Conservation (phyloP, 2,888 invertebrate species). For the Julus scanicus region DNA sequence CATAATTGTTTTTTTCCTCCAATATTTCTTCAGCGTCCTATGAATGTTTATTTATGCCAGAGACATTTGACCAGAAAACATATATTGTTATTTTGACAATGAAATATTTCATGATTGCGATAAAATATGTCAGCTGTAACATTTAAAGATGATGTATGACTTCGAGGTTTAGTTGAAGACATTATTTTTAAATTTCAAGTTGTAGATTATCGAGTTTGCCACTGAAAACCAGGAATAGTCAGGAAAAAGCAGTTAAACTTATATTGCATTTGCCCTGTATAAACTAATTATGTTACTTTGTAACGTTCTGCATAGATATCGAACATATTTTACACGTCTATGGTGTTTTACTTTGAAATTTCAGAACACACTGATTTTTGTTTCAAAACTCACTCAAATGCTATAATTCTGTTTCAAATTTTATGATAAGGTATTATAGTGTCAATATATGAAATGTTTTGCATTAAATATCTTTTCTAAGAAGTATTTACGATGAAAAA, state of each 20-base stretch:
- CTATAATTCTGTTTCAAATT: background rate
- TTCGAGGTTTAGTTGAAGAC: too few species aligned
- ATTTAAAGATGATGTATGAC: background rate
- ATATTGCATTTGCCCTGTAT: too few species aligned
- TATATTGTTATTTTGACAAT: background rate
- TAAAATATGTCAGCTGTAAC: background rate
- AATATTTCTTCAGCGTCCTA: background rate
- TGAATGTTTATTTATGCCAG: background rate
- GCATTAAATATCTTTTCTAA: background rate
- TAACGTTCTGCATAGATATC: too few species aligned
- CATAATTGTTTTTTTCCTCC: background rate
- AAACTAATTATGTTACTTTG: too few species aligned
- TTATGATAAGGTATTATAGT: background rate
- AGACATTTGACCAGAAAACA: constrained; percentile 5
- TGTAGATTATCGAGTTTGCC: background rate
- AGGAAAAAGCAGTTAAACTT: too few species aligned
- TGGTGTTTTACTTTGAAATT: too few species aligned
- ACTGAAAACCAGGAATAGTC: too few species aligned
- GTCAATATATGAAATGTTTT: background rate
- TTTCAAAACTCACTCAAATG: too few species aligned
- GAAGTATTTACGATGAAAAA: background rate
- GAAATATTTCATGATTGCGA: background rate
- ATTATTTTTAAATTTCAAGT: background rate
- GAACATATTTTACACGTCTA: too few species aligned
- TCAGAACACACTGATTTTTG: too few species aligned